phyloP scores from a whole-genome alignment of 2,888 invertebrate species.

The Trypoxylon attenuatum region DNA sequence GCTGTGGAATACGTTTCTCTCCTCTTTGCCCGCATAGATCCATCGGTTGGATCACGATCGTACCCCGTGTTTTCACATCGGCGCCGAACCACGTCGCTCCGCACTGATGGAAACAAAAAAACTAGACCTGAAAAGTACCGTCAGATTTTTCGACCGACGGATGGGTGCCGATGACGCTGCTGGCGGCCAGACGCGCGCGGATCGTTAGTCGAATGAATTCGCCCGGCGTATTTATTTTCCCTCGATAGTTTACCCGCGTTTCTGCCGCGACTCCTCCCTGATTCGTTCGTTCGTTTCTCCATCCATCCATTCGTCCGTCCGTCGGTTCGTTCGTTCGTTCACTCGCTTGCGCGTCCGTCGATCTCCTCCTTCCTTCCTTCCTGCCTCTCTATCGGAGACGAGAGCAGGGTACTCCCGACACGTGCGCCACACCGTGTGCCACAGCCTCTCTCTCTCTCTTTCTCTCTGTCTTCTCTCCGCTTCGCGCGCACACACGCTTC shows the following conservation, averaged over 20 bases:
- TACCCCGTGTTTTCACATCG: slow-evolving; percentile 14
- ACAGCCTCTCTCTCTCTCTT: no score
- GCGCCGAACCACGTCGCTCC: no score
- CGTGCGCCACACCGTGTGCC: slow-evolving; percentile 16
- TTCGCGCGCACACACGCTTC: slow-evolving; percentile 27
- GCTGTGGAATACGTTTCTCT: no score
- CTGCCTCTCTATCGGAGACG: slow-evolving; percentile 4
- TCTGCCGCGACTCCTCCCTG: background rate
- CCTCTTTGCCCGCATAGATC: no score
- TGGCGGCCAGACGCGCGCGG: slow-evolving; percentile 28
- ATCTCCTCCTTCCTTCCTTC: background rate
- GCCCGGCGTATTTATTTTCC: slow-evolving; percentile 52
- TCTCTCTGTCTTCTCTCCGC: no score
- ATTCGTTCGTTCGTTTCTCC: no score
- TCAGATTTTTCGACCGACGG: slow-evolving; percentile 25
- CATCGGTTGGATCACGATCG: no score
- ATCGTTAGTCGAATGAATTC: slow-evolving; percentile 48
- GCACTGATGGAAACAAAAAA: slow-evolving; percentile 38
- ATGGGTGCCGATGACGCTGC: slow-evolving; percentile 10
- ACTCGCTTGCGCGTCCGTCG: no score
- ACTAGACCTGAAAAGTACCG: slow-evolving; percentile 38
- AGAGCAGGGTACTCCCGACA: slow-evolving; percentile 3
- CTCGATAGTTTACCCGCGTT: slow-evolving; percentile 44
- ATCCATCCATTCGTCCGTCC: no score
- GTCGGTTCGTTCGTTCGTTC: no score